Base-by-base conservation (phyloP, 2,888 invertebrate species). In the Limnephilus marmoratus region DNA sequence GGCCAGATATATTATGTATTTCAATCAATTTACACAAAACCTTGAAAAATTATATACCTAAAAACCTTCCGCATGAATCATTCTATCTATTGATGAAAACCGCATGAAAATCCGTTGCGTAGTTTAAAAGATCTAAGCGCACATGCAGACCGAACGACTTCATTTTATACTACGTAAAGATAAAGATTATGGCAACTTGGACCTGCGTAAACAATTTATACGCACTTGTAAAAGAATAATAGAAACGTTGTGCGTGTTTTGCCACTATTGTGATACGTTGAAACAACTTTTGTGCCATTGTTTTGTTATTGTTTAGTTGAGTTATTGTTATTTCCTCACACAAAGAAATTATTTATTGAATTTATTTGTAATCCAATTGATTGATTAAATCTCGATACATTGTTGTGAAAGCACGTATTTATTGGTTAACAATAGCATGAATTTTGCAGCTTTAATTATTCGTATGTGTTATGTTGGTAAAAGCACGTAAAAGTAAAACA, bases 301-400 rank as follows among this genome's bases (percentile, higher is more conserved):
- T 83, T 83, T 83, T 34, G 18, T 18, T 37, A 83, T 83, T 83
- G 83, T 83, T 83, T 83, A 12, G 18, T 34, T 37, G 31, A 37
- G 34, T 34, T 83, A 34, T 83, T 83, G 83, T 83, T 31, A 83
- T 83, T 83, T 37, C 83, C 18, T 24, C 15, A 83, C 18, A 83
- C 83, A 83, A 83, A 83, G 83, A 83, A 83, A 83, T 83, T 34
- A 83, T 83, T 83, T 83, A 34, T 34, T 15, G 34, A 18, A 83
- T 83, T 18, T 83, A 37, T 31, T 83, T 83, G 34, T 83, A 31
- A 15, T 83, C 29, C 31, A 13, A 24, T 31, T 82, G 82, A 82
- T 82, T 82, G 29, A 34, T 82, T 82, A 31, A 68, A 68, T 68
- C 53, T 68, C 53, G 5, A 68, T 68, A 68, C 24, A 68, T 68